Evolutionary conservation across 2,113 vertebrate genomes (phyloP), one percentile per base, ranked within the genome.

Genomic region (Tychaedon coryphoeus): DNA sequence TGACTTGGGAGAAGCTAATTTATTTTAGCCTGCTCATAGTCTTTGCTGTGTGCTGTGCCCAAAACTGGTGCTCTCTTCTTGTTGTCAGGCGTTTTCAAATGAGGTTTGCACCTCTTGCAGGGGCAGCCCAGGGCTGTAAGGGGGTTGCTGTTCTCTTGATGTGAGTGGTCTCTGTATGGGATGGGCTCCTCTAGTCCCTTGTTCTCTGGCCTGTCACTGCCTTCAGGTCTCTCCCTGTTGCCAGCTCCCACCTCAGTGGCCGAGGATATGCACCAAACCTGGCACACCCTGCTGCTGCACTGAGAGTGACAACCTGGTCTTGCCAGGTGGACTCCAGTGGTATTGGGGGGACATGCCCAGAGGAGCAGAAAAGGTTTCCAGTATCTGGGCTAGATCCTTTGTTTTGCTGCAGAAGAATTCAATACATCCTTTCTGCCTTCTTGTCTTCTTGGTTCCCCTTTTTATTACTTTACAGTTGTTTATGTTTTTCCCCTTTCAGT

Each of bases 401-500:
- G 3, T 34, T 76, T 87, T 73, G 14, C 51, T 47, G 26, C 6
- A 61, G 45, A 10, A 76, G 75, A 88, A 72, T 10, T 15, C 33
- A 56, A 14, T 11, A 22, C 0, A 0, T 34, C 11, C 4, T 60
- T 42, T 54, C 22, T 10, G 3, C 8, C 8, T 88, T 51, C 10
- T 9, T 78, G 8, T 54, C 11, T 70, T 75, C 13, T 36, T 31
- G 53, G 43, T 7, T 38, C 9, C 2, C 7, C 2, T 25, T 40
- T 81, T 85, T 76, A 20, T 78, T 48, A 24, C 13, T 67, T 61
- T 3, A 3, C 8, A 36, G 19, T 20, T 75, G 29, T 74, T 92
- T 84, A 28, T 6, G 26, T 45, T 80, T 87, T 58, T 2, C 4
- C 16, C 11, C 19, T 53, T 76, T 85, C 19, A 65, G 34, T 19